Base-by-base conservation (phyloP, 1,140 invertebrate species). In the Choristoneura fumiferana region DNA sequence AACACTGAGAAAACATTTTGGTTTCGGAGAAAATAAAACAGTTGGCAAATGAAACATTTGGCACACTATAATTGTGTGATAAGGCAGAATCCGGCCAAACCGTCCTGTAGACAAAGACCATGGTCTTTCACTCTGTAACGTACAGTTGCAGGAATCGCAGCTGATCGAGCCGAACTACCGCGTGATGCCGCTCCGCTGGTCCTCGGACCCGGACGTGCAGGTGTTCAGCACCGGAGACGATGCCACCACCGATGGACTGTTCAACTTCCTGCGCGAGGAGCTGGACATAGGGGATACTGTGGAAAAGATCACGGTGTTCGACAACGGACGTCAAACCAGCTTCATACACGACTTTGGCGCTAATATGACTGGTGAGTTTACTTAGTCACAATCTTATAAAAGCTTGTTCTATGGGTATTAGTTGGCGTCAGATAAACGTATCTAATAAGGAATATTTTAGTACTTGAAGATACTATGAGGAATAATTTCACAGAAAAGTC, bases 301-400 rank as follows among this genome's bases (percentile, higher is more conserved):
- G 53, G 86, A 89, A 57, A 78, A 79, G 43, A 89, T 91, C 64
- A 92, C 90, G 35, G 94, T 98, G 65, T 92, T 93, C 36, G 95
- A 97, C 64, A 93, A 94, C 63, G 95, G 95, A 14, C 91, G 93
- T 29, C 91, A 92, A 22, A 95, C 95, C 17, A 91, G 95, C 38
- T 97, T 97, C 74, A 94, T 98, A 72, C 96, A 98, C 75, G 96
- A 98, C 87, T 98, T 98, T 79, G 93, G 93, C 65, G 91, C 92
- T 64, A 96, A 96, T 77, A 93, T 94, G 67, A 97, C 95, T 58
- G 95, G 94, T 65, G 39, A 72, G 69, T 69, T 9, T 13, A 45
- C 14, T 36, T 55, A 13, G 15, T 10, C 5, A n/a, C n/a, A 13
- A 35, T 54, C 18, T 14, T 22, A 49, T n/a, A 10, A 33, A 8